phyloP scores from a whole-genome alignment of 2,888 invertebrate genomes.

The Caenorhabditis imperialis region DNA sequence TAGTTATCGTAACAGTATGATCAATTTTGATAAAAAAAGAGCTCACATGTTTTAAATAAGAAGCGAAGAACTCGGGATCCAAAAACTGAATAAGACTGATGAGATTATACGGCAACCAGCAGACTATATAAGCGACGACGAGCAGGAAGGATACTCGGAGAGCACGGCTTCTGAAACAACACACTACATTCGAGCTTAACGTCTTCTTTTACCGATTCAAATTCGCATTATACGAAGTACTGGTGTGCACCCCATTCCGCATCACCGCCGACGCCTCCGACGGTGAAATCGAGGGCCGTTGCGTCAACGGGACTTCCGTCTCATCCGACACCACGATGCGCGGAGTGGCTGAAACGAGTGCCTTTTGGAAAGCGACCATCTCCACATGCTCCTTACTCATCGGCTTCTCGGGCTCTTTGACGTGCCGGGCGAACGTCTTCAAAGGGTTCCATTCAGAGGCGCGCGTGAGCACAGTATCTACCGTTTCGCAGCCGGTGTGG shows the following conservation, averaged over 20 bases:
- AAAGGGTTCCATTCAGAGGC: constrained; percentile 70
- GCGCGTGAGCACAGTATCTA: constrained; percentile 68
- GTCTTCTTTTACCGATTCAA: constrained; percentile 50
- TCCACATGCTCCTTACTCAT: constrained; percentile 19
- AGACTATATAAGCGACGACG: constrained; percentile 75
- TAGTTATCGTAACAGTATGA: too few relatives aligned
- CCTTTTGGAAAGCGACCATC: background rate
- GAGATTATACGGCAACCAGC: constrained; percentile 77
- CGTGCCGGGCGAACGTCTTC: constrained; percentile 56
- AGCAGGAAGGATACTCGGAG: constrained; percentile 74
- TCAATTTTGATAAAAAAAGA: too few relatives aligned
- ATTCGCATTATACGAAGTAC: constrained; percentile 67
- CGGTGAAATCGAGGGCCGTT: constrained; percentile 58
- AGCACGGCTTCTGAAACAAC: constrained; percentile 74
- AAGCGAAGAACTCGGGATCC: constrained; percentile 66
- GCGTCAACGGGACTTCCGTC: constrained; percentile 58
- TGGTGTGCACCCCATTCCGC: constrained; percentile 64
- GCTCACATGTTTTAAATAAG: constrained; percentile 49
- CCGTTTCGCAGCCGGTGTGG: constrained; percentile 69
- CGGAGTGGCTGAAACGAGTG: constrained; percentile 52
- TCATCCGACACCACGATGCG: constrained; percentile 66
- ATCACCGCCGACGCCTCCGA: constrained; percentile 62
- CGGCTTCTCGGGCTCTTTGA: constrained; percentile 31
- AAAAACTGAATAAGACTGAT: constrained; percentile 71
- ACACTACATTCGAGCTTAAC: background rate